phyloP scores from a whole-genome alignment of 2,113 vertebrate species.

The Eublepharis macularius region DNA sequence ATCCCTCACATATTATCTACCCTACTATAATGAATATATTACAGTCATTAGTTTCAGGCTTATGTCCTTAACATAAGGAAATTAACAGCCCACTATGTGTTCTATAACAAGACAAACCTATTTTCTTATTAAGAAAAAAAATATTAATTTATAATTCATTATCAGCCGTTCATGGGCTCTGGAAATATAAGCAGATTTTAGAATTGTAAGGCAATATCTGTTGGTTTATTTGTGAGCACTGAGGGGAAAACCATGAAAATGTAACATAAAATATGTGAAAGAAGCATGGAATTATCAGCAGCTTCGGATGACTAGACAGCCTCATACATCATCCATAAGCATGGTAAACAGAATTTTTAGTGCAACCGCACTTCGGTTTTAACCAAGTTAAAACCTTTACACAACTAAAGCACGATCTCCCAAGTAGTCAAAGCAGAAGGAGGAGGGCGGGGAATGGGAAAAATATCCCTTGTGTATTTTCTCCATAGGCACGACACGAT shows the following conservation, averaged over 20 bases:
- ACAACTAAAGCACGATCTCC: background rate
- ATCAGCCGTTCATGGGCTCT: background rate
- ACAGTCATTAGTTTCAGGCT: background rate
- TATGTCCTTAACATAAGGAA: background rate
- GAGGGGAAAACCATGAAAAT: background rate
- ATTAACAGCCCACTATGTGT: background rate
- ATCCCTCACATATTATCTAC: background rate
- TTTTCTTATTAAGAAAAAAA: background rate
- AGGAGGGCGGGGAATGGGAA: no score
- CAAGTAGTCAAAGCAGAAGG: background rate
- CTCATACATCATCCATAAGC: background rate
- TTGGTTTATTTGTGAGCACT: background rate
- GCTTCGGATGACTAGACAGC: background rate
- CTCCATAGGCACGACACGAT: background rate
- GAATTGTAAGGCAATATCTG: background rate
- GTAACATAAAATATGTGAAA: background rate
- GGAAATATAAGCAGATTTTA: background rate
- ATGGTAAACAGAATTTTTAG: background rate
- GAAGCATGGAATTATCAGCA: background rate
- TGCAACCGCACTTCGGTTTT: no score
- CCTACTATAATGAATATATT: background rate
- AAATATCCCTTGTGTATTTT: background rate
- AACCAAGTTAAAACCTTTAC: background rate
- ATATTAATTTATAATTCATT: background rate
- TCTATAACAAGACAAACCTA: background rate